phyloP scores from a whole-genome alignment of 1,140 invertebrate genomes.

The Drosophila ercepeae region DNA sequence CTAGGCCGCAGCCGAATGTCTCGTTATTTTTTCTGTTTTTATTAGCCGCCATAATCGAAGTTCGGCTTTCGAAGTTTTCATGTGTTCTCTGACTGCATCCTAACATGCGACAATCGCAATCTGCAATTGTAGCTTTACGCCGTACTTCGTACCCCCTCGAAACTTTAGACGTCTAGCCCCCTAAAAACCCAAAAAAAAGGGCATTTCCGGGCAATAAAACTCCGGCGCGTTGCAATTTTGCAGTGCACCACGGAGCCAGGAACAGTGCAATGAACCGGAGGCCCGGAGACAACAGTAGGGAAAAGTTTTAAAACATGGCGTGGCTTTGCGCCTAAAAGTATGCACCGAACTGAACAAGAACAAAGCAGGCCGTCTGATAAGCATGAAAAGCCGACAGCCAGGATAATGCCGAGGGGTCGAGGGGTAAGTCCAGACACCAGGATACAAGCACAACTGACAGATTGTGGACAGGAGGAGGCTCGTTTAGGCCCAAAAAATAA shows the following conservation, averaged over 20 bases:
- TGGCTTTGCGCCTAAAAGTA: constrained; percentile 63
- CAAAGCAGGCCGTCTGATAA: constrained; percentile 52
- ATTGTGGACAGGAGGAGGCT: not conserved
- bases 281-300: constrained; percentile 34
- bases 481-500: constrained; percentile 32
- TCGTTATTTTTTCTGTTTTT: constrained; percentile 48
- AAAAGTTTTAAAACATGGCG: constrained; percentile 56
- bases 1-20: constrained; percentile 43
- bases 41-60: constrained; percentile 74
- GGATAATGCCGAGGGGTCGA: not conserved
- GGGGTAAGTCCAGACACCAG: constrained; percentile 8
- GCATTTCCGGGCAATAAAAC: constrained; percentile 75
- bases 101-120: constrained; percentile 66
- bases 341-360: constrained; percentile 48
- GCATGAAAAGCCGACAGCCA: constrained; percentile 21
- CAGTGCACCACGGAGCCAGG: constrained; percentile 14
- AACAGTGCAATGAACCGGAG: constrained; percentile 65
- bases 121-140: constrained; percentile 19
- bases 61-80: constrained; percentile 34
- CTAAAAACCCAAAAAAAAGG: constrained; percentile 11
- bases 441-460: constrained; percentile 24
- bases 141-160: not conserved
- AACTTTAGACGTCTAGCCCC: constrained; percentile 50
- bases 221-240: constrained; percentile 67
- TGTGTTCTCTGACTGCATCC: constrained; percentile 54